Conservation (phyloP, 2,888 invertebrate genomes). For the Agonopterix alstromeriana region DNA sequence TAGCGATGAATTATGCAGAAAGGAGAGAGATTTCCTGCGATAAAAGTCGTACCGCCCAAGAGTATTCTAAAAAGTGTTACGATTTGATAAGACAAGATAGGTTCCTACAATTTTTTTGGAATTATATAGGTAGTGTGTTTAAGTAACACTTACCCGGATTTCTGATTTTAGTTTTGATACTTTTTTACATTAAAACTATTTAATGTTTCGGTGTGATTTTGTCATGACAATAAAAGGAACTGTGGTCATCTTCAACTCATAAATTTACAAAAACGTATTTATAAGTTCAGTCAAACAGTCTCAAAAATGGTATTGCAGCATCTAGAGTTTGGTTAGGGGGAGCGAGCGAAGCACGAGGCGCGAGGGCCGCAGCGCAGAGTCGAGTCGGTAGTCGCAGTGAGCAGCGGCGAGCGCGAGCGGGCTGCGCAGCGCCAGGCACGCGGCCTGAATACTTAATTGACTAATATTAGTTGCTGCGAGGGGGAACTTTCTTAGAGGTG, state of each 20-base stretch:
- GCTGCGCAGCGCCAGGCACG: constrained; percentile 36
- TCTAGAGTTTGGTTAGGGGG: too few species aligned
- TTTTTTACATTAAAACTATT: too few species aligned
- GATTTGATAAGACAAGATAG: too few species aligned
- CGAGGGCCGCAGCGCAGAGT: constrained; percentile 11
- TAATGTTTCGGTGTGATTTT: too few species aligned
- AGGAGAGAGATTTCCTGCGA: constrained; percentile 72
- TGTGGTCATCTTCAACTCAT: too few species aligned
- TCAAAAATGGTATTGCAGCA: not conserved
- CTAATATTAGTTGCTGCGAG: constrained; percentile 68
- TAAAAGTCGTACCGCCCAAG: constrained; percentile 72
- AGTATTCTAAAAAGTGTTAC: constrained; percentile 51
- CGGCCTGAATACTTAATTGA: constrained; percentile 74
- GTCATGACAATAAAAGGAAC: too few species aligned
- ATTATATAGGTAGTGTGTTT: too few species aligned
- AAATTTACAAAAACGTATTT: not conserved
- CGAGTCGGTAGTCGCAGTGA: not conserved
- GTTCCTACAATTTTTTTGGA: too few species aligned
- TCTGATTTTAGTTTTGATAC: too few species aligned
- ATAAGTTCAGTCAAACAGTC: not conserved
- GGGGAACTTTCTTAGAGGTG: constrained; percentile 67
- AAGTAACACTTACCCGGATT: too few species aligned
- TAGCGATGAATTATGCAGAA: constrained; percentile 75
- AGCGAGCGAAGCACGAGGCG: too few species aligned
- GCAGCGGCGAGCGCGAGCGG: not conserved